These are phyloP conservation scores for Lepeophtheirus nordmannii DNA, from an alignment of 2,888 invertebrate species.

Conservation along the genomic window DNA sequence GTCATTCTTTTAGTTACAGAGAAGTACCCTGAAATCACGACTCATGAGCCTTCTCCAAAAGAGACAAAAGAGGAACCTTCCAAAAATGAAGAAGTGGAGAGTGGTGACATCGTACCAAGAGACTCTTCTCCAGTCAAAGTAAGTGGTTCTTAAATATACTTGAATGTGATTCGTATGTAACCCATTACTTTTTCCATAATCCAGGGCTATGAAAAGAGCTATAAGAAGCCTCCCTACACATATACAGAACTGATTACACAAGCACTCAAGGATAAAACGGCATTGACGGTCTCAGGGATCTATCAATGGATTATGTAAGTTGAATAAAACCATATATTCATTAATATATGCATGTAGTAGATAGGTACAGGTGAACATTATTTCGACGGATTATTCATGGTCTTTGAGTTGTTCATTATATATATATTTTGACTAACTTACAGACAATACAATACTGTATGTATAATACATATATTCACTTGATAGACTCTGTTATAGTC, in stretches of 20 bases:
- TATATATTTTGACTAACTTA: not conserved
- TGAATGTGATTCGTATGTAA: no score
- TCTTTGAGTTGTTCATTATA: not conserved
- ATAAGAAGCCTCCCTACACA: slow-evolving; percentile 65
- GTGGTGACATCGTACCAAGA: no score
- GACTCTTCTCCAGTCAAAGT: no score
- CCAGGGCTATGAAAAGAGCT: slow-evolving; percentile 5
- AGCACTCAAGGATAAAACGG: slow-evolving; percentile 66
- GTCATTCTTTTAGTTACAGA: no score
- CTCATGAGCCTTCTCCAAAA: no score
- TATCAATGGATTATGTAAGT: slow-evolving; percentile 90
- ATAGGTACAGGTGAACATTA: slow-evolving; percentile 22
- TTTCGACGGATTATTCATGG: not conserved
- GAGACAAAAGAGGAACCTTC: no score
- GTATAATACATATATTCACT: not conserved
- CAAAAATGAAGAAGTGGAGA: no score
- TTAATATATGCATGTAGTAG: not conserved
- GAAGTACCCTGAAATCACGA: no score
- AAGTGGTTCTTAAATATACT: no score
- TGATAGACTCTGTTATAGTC: no score
- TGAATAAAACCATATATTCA: not conserved
- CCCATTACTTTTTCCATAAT: not conserved
- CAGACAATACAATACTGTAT: not conserved
- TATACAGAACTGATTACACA: slow-evolving; percentile 79
- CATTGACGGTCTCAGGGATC: slow-evolving; percentile 74